These are phyloP conservation scores for Chrysina gloriosa DNA, from an alignment of 2,888 invertebrate genomes.

Conservation along the genomic window DNA sequence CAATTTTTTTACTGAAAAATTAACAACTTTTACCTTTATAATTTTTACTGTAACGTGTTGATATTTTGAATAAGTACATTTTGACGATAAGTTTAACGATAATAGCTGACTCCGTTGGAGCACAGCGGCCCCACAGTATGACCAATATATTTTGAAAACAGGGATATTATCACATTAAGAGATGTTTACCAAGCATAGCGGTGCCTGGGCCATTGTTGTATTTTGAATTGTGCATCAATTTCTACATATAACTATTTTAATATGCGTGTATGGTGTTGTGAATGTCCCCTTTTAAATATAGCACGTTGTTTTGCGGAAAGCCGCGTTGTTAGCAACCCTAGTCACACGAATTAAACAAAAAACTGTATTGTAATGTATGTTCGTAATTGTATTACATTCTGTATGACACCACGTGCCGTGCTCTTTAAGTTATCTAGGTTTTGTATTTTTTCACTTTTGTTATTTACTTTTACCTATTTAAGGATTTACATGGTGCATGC, in stretches of 20 bases:
- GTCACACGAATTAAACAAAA: slow-evolving; percentile 58
- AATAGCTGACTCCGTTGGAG: slow-evolving; percentile 45
- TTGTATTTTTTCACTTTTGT: slow-evolving; percentile 60
- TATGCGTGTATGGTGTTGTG: slow-evolving; percentile 66
- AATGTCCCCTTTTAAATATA: slow-evolving; percentile 62
- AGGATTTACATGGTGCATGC: slow-evolving; percentile 63
- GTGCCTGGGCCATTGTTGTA: slow-evolving; percentile 65
- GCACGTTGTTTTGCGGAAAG: slow-evolving; percentile 65
- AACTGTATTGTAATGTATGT: slow-evolving; percentile 46
- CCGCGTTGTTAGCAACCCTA: slow-evolving; percentile 67
- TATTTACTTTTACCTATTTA: slow-evolving; percentile 57
- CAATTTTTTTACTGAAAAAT: slow-evolving; percentile 43
- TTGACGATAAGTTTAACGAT: slow-evolving; percentile 53
- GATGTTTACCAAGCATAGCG: slow-evolving; percentile 62
- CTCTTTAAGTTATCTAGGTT: slow-evolving; percentile 51
- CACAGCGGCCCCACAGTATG: slow-evolving; percentile 56
- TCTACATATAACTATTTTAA: slow-evolving; percentile 64
- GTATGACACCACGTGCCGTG: slow-evolving; percentile 62
- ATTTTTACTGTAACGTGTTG: slow-evolving; percentile 60
- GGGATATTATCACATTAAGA: slow-evolving; percentile 57
- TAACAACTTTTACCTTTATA: slow-evolving; percentile 52
- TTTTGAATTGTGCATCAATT: slow-evolving; percentile 61
- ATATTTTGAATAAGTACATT: slow-evolving; percentile 64
- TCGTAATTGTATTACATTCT: slow-evolving; percentile 55
- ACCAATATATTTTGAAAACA: slow-evolving; percentile 57